Percentiles rank a stretch among this genome's conserved stretches.
Evolutionary conservation across 1,140 invertebrate species (phyloP).

Genomic region (Lysiphlebus fabarum): DNA sequence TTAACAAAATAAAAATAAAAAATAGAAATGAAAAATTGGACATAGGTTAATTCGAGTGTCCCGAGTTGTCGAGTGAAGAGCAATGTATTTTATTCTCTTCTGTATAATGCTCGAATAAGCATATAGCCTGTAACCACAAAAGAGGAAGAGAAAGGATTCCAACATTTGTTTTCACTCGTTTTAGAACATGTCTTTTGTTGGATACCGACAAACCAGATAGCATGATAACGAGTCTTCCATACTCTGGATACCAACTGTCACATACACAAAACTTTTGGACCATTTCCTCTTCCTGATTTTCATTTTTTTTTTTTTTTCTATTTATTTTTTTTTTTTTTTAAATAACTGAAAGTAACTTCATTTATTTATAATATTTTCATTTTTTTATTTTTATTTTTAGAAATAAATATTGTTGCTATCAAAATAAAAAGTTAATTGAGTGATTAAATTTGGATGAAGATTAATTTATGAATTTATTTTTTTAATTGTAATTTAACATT

Average conservation of each 20-base stretch:
- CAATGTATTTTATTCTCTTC: not conserved
- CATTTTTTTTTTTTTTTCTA: too few relatives aligned
- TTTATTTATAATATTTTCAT: too few relatives aligned
- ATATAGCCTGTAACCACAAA: conserved; percentile 7
- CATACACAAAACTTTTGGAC: not conserved
- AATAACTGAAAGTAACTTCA: too few relatives aligned
- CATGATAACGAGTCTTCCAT: conserved; percentile 6
- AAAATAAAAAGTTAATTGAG: too few relatives aligned
- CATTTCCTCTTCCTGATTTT: too few relatives aligned
- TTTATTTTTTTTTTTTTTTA: too few relatives aligned
- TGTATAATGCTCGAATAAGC: conserved; percentile 7
- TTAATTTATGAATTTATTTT: too few relatives aligned
- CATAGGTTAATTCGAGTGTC: conserved; percentile 11
- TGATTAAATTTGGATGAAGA: too few relatives aligned
- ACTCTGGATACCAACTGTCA: conserved; percentile 8
- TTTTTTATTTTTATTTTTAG: too few relatives aligned
- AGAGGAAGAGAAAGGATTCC: too few relatives aligned
- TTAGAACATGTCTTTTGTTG: conserved; percentile 11
- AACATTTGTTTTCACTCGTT: not conserved
- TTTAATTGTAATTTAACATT: too few relatives aligned
- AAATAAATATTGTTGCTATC: too few relatives aligned
- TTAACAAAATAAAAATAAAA: conserved; percentile 17
- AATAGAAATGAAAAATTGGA: conserved; percentile 13
- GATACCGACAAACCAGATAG: not conserved
- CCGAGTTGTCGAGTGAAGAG: conserved; percentile 5